Base-by-base conservation (phyloP, 2,888 invertebrate genomes). In the Leptothorax acervorum region DNA sequence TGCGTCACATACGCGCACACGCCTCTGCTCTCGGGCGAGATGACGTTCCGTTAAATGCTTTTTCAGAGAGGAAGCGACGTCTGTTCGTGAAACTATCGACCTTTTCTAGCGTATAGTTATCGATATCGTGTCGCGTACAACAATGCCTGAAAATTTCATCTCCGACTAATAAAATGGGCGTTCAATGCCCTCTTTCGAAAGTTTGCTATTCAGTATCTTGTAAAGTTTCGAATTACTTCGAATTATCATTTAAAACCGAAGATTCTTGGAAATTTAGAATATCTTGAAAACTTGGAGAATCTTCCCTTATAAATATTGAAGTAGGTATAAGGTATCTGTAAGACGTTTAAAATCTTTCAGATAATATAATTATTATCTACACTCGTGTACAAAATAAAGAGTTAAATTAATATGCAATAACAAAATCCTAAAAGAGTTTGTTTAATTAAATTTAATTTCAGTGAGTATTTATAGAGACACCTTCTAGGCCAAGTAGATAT, bases 111-210 rank as follows among this genome's bases (percentile, higher is more conserved):
- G 15, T 70, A 82, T 70, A 82, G 57, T 39, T 85, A 70, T 86
- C 55, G 75, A 60, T 70, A 79, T 75, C 35, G 81, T 83, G 51
- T 68, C 28, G 53, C n/a, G 53, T 31, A 75, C 84, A 86, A 88
- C 83, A 88, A 91, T 88, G 86, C 85, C 78, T 62, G 83, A 84
- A 89, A 90, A 90, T 86, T 90, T 90, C 74, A 66, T 83, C 84
- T 87, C 88, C 76, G 91, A 90, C 18, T 66, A 66, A 66, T 66
- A 66, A 66, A 5, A 35, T 45, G 28, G 3, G 28, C 42, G 45
- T 48, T 4, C 66, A 18, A 66, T 48, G 45, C 66, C 45, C 28
- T 66, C 66, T 66, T 66, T 28, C 45, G 0, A 66, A 48, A 66
- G 66, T 66, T 66, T 28, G 18, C 28, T 66, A 66, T 18, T 66